A percentile compares a stretch with the other conserved stretches of the same genome.
Evolutionary conservation across 2,797 vertebrate species (phyloP).

Genomic region (Spizella passerina): DNA sequence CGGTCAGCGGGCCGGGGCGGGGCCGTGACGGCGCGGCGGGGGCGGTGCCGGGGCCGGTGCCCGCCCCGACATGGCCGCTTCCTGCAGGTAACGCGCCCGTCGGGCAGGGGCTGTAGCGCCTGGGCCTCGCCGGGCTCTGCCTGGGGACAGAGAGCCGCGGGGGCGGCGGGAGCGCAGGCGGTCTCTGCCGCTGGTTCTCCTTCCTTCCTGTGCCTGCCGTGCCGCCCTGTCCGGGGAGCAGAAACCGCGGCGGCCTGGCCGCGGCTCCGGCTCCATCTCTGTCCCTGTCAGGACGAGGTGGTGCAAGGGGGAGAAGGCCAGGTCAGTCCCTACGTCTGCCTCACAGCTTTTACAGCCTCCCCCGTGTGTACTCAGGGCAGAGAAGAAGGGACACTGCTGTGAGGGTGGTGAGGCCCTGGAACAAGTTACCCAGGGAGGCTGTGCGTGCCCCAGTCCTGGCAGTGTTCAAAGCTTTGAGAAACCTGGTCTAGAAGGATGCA

Average conservation of each 20-base stretch:
- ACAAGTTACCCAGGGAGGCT: neutral
- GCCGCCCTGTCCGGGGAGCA: neutral
- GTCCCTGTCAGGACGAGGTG: neutral
- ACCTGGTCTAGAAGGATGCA: neutral
- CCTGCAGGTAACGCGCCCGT: neutral
- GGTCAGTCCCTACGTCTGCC: fast-evolving
- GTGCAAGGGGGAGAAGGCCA: neutral
- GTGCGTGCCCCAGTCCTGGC: neutral
- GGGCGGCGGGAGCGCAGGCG: neutral
- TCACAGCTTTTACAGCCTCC: fast-evolving
- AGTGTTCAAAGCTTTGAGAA: neutral
- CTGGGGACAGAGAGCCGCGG: no score
- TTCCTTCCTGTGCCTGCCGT: fast-evolving
- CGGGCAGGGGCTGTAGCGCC: neutral
- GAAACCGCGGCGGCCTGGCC: neutral
- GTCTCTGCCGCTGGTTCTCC: neutral
- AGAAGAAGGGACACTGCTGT: neutral
- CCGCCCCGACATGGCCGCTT: neutral
- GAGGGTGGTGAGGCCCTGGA: neutral
- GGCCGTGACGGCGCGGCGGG: neutral
- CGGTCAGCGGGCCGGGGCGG: neutral
- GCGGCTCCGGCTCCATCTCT: neutral
- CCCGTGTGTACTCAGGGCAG: fast-evolving
- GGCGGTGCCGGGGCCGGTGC: neutral
- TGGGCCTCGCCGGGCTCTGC: fast-evolving